Evolutionary conservation across 1,140 invertebrate species (phyloP).

Genomic region (Euura saliciscinereae): DNA sequence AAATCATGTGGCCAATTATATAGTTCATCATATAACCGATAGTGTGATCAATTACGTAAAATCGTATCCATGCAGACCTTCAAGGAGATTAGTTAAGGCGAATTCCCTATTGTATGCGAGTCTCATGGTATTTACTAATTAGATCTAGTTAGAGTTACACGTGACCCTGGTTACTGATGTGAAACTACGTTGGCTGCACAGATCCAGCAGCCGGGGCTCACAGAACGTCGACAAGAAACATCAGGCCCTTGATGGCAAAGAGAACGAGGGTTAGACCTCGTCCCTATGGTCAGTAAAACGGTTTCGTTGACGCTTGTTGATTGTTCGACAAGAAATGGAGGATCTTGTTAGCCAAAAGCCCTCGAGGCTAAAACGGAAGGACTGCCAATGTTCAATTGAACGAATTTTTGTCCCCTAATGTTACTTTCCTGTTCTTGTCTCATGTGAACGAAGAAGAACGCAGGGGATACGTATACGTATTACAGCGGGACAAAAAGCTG

Average conservation of each 20-base stretch:
- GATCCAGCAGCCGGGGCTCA: neutral
- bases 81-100: no score
- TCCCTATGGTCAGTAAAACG: neutral
- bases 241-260: neutral
- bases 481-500: no score
- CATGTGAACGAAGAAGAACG: no score
- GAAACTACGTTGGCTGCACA: neutral
- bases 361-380: no score
- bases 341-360: neutral
- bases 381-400: no score
- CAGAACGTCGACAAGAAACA: neutral
- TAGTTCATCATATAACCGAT: no score
- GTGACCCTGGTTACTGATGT: neutral
- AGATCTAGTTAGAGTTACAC: slow-evolving; percentile 28
- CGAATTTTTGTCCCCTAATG: no score
- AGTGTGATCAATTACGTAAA: no score
- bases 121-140: slow-evolving; percentile 34
- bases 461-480: no score
- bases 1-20: no score
- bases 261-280: neutral
- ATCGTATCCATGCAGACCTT: no score
- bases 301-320: neutral
- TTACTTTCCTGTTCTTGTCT: no score
- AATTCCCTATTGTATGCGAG: neutral
- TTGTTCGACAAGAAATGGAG: neutral